Evolutionary conservation across 2,797 vertebrate genomes (phyloP).

Genomic region (Netta rufina): DNA sequence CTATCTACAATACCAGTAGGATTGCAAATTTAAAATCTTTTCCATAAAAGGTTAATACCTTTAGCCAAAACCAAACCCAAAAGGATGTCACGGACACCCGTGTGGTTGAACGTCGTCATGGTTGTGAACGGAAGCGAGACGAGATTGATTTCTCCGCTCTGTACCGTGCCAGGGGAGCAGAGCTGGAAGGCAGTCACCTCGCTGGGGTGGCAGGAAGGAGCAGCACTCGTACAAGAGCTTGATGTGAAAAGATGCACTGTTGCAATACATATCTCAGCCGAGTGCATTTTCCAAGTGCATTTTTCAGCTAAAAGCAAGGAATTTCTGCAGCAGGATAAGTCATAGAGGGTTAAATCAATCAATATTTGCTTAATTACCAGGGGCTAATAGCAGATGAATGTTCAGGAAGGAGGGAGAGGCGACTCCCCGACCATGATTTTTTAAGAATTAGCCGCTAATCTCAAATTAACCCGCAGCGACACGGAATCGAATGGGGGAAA

Average conservation of each 20-base stretch:
- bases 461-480: conserved; percentile 9
- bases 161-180: conserved; percentile 14
- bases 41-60: not conserved
- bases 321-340: conserved; percentile 50
- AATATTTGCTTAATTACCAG: conserved; percentile 51
- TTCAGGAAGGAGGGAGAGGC: conserved; percentile 12
- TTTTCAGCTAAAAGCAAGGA: conserved; percentile 29
- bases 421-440: not conserved
- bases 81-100: conserved; percentile 34
- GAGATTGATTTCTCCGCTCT: conserved; percentile 34
- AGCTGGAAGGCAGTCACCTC: conserved; percentile 1
- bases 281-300: conserved; percentile 56
- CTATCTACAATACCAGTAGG: not conserved
- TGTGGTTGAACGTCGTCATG: conserved; percentile 8
- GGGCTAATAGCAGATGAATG: conserved; percentile 46
- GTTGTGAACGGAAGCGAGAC: not conserved
- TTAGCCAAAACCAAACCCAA: conserved; percentile 33
- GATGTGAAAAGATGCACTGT: conserved; percentile 30
- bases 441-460: conserved; percentile 34
- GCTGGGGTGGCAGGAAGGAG: conserved; percentile 25
- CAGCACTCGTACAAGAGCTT: conserved; percentile 29
- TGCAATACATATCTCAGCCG: conserved; percentile 58
- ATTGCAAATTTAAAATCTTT: conserved; percentile 48
- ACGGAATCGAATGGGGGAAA: conserved; percentile 36
- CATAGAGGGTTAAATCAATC: conserved; percentile 48